phyloP scores from a whole-genome alignment of 2,888 invertebrate species.

The Noctua comes region DNA sequence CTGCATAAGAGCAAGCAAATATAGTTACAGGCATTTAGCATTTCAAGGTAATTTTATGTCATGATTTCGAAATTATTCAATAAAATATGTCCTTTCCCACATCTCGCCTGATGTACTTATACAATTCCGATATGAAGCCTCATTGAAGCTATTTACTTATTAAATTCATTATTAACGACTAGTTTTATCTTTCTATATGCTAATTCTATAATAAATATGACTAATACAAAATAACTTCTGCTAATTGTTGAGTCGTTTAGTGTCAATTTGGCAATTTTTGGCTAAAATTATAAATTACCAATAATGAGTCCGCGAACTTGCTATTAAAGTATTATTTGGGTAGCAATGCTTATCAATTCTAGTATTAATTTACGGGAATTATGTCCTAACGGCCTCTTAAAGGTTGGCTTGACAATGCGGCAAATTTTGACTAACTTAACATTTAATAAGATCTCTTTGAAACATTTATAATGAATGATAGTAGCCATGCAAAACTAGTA shows the following conservation, averaged over 20 bases:
- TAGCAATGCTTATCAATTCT: slow-evolving; percentile 12
- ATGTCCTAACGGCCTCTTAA: slow-evolving; percentile 11
- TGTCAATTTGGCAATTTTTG: slow-evolving; percentile 88
- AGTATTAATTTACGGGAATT: slow-evolving; percentile 1
- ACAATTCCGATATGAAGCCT: slow-evolving; percentile 77
- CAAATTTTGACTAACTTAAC: slow-evolving; percentile 34
- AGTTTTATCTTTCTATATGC: slow-evolving; percentile 74
- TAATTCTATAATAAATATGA: slow-evolving; percentile 77
- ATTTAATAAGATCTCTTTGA: slow-evolving; percentile 2
- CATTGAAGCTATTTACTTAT: slow-evolving; percentile 72
- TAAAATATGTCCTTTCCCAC: slow-evolving; percentile 14
- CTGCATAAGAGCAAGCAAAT: slow-evolving; percentile 31
- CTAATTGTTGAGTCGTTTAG: slow-evolving; percentile 78
- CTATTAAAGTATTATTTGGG: slow-evolving; percentile 35
- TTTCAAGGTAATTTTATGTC: slow-evolving; percentile 28
- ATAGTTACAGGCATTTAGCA: slow-evolving; percentile 24
- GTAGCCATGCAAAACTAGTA: slow-evolving; percentile 45
- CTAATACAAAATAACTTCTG: slow-evolving; percentile 76
- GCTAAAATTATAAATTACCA: slow-evolving; percentile 82
- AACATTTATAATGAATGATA: slow-evolving; percentile 32
- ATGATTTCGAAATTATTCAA: slow-evolving; percentile 29
- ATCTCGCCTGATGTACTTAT: slow-evolving; percentile 37
- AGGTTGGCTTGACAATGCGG: neutral
- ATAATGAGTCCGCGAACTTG: slow-evolving; percentile 44
- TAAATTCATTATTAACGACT: slow-evolving; percentile 76